Conservation (phyloP, 2,888 invertebrate species). For the Bombylius discolor region DNA sequence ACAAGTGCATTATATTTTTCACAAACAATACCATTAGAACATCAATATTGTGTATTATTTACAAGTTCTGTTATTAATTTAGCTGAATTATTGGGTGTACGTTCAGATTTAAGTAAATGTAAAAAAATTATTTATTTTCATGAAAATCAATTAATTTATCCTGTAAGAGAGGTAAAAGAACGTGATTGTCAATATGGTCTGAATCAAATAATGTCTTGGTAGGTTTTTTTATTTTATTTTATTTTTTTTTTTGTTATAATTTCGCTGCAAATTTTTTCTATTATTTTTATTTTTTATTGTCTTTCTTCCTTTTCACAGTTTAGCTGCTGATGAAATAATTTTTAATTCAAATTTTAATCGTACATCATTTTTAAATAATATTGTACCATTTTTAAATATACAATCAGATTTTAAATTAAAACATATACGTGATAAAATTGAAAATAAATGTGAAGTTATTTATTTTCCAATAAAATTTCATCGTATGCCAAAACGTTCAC, state of each 20-base stretch:
- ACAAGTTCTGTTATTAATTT: constrained; percentile 57
- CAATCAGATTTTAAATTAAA: constrained; percentile 52
- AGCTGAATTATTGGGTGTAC: constrained; percentile 52
- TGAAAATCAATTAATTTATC: constrained; percentile 63
- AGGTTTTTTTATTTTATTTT: constrained; percentile 15
- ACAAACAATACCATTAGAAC: constrained; percentile 42
- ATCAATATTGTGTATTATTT: constrained; percentile 45
- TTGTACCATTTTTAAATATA: constrained; percentile 46
- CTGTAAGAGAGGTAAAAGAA: constrained; percentile 48
- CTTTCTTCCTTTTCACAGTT: constrained; percentile 29
- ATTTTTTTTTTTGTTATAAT: neutral
- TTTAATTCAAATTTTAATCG: constrained; percentile 61
- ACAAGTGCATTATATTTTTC: constrained; percentile 51
- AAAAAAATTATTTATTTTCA: constrained; percentile 63
- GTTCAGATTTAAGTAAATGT: constrained; percentile 45
- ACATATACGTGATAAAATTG: constrained; percentile 40
- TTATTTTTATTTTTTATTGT: neutral
- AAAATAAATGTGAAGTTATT: constrained; percentile 47
- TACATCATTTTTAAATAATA: constrained; percentile 49
- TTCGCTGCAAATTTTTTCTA: neutral
- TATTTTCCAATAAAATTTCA: constrained; percentile 47
- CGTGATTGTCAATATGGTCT: constrained; percentile 64
- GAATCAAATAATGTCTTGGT: constrained; percentile 61
- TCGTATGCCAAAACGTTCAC: constrained; percentile 26
- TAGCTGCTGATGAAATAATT: constrained; percentile 52